Percentiles rank a stretch among this genome's conserved stretches.
These are phyloP conservation scores for Anorthoa munda DNA, from an alignment of 2,888 invertebrate genomes.

Conservation along the genomic window DNA sequence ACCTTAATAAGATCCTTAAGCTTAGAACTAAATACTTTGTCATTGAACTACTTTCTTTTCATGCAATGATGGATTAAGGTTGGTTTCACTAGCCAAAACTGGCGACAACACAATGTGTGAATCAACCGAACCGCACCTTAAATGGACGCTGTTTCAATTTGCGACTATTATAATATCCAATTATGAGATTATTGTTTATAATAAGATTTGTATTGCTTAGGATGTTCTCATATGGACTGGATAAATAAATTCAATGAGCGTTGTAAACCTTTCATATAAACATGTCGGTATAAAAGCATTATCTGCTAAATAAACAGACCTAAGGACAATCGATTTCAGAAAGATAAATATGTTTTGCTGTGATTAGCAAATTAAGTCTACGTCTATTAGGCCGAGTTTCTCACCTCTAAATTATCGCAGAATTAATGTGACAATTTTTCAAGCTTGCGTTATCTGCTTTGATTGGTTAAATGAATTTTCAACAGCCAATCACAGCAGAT, in stretches of 20 bases:
- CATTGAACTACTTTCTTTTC: constrained; percentile 53
- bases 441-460: too few relatives aligned
- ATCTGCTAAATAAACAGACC: constrained; percentile 21
- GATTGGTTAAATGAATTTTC: too few relatives aligned
- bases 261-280: constrained; percentile 13
- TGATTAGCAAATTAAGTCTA: not conserved
- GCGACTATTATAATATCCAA: constrained; percentile 38
- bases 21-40: constrained; percentile 15
- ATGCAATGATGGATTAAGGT: constrained; percentile 56
- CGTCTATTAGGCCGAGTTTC: too few relatives aligned
- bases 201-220: constrained; percentile 5
- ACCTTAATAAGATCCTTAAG: not conserved
- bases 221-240: not conserved
- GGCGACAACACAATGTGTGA: constrained; percentile 44
- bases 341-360: not conserved
- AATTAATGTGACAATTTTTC: too few relatives aligned
- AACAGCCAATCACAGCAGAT: too few relatives aligned
- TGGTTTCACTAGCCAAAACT: constrained; percentile 55
- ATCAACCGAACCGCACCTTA: constrained; percentile 42
- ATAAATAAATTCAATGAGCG: constrained; percentile 4
- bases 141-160: constrained; percentile 40
- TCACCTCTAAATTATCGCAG: too few relatives aligned
- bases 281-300: constrained; percentile 35
- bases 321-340: not conserved
- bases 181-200: constrained; percentile 32